These are phyloP conservation scores for Pristionchus mayeri DNA, from an alignment of 2,888 invertebrate genomes.

Conservation along the genomic window DNA sequence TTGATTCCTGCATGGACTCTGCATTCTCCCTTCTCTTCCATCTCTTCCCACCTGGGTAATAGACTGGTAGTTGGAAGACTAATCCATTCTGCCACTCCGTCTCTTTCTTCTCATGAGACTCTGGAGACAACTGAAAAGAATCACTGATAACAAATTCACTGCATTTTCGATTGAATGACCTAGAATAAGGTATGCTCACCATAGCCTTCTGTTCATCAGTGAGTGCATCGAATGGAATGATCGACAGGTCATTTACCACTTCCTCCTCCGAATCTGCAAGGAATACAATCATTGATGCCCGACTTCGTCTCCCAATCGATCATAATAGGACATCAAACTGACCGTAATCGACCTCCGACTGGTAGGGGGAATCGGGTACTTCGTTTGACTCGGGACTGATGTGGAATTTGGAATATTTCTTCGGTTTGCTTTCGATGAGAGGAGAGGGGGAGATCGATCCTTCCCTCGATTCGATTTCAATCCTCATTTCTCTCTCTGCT, in stretches of 20 bases:
- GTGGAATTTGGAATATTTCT: constrained; percentile 66
- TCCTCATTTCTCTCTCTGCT: not conserved
- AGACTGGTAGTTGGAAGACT: constrained; percentile 68
- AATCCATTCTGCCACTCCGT: constrained; percentile 62
- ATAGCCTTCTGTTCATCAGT: constrained; percentile 67
- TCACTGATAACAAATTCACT: too few species aligned
- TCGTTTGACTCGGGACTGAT: constrained; percentile 60
- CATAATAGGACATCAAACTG: too few species aligned
- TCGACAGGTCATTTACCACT: constrained; percentile 46
- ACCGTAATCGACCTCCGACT: constrained; percentile 27
- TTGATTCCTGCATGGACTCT: constrained; percentile 48
- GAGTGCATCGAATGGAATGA: constrained; percentile 64
- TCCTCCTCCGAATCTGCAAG: constrained; percentile 42
- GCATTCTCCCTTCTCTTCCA: too few species aligned
- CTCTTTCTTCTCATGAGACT: constrained; percentile 57
- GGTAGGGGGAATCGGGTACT: constrained; percentile 49
- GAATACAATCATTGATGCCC: too few species aligned
- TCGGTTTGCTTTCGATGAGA: constrained; percentile 45
- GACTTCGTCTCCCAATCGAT: too few species aligned
- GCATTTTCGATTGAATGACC: not conserved
- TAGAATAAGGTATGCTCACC: constrained; percentile 48
- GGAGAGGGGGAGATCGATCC: not conserved
- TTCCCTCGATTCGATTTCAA: not conserved
- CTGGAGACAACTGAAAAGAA: constrained; percentile 56
- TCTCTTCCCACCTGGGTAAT: constrained; percentile 67